These are phyloP conservation scores for Solea senegalensis DNA, from an alignment of 2,113 vertebrate genomes.

Conservation along the genomic window DNA sequence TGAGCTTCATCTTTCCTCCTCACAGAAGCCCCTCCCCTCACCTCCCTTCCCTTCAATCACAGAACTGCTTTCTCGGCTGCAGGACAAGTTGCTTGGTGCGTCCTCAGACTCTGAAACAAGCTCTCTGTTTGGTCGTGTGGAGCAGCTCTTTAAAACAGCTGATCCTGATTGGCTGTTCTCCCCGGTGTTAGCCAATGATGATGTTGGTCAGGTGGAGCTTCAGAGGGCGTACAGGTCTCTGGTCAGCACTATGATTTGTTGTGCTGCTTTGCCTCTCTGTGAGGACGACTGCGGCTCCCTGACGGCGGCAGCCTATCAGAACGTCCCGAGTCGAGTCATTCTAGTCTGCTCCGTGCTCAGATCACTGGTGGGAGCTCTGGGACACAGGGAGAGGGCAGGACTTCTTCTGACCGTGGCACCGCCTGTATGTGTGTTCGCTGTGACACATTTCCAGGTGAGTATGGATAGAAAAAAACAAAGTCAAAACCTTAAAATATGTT, in stretches of 20 bases:
- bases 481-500: background rate
- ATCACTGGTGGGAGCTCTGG: slow-evolving; percentile 41
- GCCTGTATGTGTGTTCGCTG: slow-evolving; percentile 49
- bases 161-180: slow-evolving; percentile 57
- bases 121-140: slow-evolving; percentile 30
- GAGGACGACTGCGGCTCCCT: slow-evolving; percentile 28
- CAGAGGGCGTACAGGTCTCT: background rate
- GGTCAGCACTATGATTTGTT: slow-evolving; percentile 55
- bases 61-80: slow-evolving; percentile 50
- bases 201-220: slow-evolving; percentile 19
- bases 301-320: slow-evolving; percentile 10
- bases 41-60: slow-evolving; percentile 49
- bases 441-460: slow-evolving; percentile 71
- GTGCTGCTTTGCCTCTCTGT: slow-evolving; percentile 35
- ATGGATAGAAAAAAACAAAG: background rate
- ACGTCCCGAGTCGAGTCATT: slow-evolving; percentile 1
- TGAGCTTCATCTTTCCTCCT: slow-evolving; percentile 44
- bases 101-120: background rate
- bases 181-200: background rate
- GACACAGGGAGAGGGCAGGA: background rate
- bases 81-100: slow-evolving; percentile 34
- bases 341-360: slow-evolving; percentile 37
- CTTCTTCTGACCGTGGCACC: slow-evolving; percentile 52
- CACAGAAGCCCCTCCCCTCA: slow-evolving; percentile 30
- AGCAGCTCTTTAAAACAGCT: slow-evolving; percentile 32